Conservation (phyloP, 1,140 invertebrate genomes). For the Neoseiulus cucumeris region DNA sequence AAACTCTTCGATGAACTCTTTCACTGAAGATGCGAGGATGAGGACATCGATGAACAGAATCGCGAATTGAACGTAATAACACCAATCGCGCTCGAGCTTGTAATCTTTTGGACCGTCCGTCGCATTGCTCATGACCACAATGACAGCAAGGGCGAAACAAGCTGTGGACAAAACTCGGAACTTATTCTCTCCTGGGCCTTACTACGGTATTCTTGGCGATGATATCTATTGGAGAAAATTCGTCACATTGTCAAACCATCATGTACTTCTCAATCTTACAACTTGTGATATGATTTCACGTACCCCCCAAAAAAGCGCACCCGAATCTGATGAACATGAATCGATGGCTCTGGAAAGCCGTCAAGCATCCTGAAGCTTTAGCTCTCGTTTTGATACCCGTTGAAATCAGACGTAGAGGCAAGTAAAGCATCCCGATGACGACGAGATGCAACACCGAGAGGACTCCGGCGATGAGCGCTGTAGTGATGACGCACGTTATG, state of each 20-base stretch:
- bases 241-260: no score
- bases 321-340: neutral
- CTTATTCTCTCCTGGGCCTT: no score
- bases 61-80: neutral
- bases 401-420: neutral
- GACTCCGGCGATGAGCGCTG: neutral
- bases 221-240: no score
- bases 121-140: neutral
- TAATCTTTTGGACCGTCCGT: neutral
- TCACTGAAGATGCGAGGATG: neutral
- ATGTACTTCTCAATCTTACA: no score
- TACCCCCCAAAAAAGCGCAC: neutral
- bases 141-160: neutral
- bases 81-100: neutral
- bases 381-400: neutral
- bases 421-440: neutral
- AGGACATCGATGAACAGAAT: neutral
- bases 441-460: neutral
- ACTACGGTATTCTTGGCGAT: no score
- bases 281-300: neutral
- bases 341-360: neutral
- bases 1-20: neutral
- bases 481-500: no score
- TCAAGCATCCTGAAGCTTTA: neutral
- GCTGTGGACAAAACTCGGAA: neutral